Percentiles rank a stretch among this genome's conserved stretches.
phyloP scores from a whole-genome alignment of 2,888 invertebrate genomes.

The Ichneumoninae sp. region DNA sequence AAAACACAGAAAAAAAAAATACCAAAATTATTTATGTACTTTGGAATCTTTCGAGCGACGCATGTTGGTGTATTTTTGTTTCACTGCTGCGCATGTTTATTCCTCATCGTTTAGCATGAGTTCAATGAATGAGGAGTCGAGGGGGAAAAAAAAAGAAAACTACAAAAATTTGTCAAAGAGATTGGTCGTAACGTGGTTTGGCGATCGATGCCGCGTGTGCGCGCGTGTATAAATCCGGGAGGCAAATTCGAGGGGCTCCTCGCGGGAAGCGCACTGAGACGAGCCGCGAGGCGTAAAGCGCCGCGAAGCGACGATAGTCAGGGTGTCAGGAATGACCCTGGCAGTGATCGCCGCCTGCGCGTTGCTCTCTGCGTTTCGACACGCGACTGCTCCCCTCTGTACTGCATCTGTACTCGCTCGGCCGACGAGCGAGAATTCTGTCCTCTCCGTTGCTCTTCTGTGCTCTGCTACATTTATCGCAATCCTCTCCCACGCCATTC shows the following conservation, averaged over 20 bases:
- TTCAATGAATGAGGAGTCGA: not conserved
- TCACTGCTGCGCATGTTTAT: slow-evolving; percentile 10
- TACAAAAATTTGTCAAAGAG: not conserved
- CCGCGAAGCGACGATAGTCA: slow-evolving; percentile 59
- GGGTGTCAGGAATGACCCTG: slow-evolving; percentile 79
- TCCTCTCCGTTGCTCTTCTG: slow-evolving; percentile 26
- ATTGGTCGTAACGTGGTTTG: not conserved
- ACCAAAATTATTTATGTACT: not conserved
- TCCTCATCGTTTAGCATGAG: not conserved
- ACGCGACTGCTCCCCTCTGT: slow-evolving; percentile 48
- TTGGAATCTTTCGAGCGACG: not conserved
- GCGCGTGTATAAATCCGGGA: slow-evolving; percentile 36
- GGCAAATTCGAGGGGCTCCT: slow-evolving; percentile 63
- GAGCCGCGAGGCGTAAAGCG: slow-evolving; percentile 61
- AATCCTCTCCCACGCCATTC: not conserved
- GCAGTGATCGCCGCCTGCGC: slow-evolving; percentile 84
- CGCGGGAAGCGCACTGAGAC: slow-evolving; percentile 65
- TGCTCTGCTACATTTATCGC: slow-evolving; percentile 17
- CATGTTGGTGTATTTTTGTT: not conserved
- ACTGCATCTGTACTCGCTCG: not conserved
- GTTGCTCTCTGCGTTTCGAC: slow-evolving; percentile 71
- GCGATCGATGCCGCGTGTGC: not conserved
- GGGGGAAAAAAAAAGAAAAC: not conserved
- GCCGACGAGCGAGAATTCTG: not conserved
- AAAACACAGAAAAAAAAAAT: not conserved